Evolutionary conservation across 2,888 invertebrate species (phyloP).

Genomic region (Sericinus montela): DNA sequence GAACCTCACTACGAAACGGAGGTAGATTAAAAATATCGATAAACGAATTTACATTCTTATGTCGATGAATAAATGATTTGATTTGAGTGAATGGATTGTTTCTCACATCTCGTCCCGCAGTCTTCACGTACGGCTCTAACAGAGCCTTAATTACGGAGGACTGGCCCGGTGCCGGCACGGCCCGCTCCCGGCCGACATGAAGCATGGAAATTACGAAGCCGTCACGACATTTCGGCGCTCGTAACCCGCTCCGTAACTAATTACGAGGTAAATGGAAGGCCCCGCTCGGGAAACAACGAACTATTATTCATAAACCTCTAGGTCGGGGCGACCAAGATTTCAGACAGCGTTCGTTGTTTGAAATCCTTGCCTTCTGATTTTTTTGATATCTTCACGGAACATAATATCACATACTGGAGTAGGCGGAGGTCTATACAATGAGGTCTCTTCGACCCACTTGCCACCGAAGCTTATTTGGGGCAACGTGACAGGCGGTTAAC

Average conservation of each 20-base stretch:
- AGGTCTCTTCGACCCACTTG: no score
- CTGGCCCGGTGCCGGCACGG: slow-evolving; percentile 21
- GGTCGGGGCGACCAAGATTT: neutral
- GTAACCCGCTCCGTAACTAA: slow-evolving; percentile 22
- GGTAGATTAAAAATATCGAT: no score
- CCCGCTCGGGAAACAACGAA: neutral
- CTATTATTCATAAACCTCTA: slow-evolving; percentile 8
- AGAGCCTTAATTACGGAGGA: slow-evolving; percentile 17
- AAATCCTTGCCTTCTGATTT: no score
- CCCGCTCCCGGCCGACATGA: slow-evolving; percentile 20
- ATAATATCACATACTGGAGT: no score
- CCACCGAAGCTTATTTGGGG: no score
- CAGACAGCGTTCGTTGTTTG: neutral
- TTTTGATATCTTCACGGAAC: no score
- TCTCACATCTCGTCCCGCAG: slow-evolving; percentile 3
- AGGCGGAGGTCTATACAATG: no score
- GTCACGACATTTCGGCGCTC: slow-evolving; percentile 17
- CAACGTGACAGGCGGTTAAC: no score
- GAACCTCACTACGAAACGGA: no score
- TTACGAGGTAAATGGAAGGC: slow-evolving; percentile 14
- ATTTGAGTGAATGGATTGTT: no score
- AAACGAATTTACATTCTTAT: no score
- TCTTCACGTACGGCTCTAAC: slow-evolving; percentile 11
- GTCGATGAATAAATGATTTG: no score
- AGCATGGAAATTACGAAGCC: slow-evolving; percentile 22